phyloP scores from a whole-genome alignment of 2,113 vertebrate genomes.

The Myiopsitta monachus region DNA sequence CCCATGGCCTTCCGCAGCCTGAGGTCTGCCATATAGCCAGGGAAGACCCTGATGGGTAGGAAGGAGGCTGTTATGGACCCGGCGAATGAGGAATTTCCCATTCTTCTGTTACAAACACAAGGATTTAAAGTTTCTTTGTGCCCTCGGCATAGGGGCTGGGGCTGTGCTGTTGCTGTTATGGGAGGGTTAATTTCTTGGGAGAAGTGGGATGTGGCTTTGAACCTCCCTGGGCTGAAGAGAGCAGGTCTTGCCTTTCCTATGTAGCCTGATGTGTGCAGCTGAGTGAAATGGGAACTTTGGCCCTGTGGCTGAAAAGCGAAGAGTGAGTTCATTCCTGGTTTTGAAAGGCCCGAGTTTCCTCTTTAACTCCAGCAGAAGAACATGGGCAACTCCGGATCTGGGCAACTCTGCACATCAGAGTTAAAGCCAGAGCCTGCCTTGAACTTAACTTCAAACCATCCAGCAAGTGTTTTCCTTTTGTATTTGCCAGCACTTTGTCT shows the following conservation, averaged over 20 bases:
- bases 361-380: background rate
- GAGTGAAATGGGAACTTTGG: background rate
- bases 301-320: background rate
- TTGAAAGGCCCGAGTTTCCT: background rate
- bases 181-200: background rate
- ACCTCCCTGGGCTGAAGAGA: background rate
- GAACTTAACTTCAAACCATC: background rate
- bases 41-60: background rate
- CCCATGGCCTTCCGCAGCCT: background rate
- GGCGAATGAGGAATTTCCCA: background rate
- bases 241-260: background rate
- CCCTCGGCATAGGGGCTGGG: background rate
- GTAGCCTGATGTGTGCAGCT: fast-evolving
- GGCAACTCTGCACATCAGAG: fast-evolving
- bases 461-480: background rate
- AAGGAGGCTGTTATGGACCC: background rate
- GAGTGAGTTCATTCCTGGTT: background rate
- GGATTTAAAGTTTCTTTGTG: background rate
- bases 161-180: fast-evolving
- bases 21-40: background rate
- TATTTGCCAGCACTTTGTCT: background rate
- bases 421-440: background rate
- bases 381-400: background rate
- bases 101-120: background rate
- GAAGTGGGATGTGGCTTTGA: background rate